Evolutionary conservation across 1,140 invertebrate species (phyloP).

Genomic region (Drosophila ananassae): DNA sequence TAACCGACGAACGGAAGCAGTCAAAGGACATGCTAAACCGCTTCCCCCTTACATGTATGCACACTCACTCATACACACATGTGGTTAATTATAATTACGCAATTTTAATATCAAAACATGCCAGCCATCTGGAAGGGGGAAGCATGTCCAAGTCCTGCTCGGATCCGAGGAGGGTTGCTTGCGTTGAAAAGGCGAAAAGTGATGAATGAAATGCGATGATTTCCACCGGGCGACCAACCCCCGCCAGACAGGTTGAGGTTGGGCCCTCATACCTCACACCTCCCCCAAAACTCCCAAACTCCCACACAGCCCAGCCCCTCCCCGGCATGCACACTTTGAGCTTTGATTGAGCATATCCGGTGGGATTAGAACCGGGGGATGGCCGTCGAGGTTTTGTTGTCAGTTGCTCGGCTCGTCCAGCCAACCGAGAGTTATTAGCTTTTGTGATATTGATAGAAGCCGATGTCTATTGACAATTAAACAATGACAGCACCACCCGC

Average conservation of each 20-base stretch:
- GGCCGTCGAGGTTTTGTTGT: slow-evolving; percentile 51
- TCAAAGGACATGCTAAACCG: slow-evolving; percentile 66
- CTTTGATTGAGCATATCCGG: slow-evolving; percentile 84
- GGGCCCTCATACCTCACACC: slow-evolving; percentile 14
- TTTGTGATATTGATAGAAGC: slow-evolving; percentile 83
- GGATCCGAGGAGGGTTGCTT: slow-evolving; percentile 56
- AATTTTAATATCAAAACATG: slow-evolving; percentile 83
- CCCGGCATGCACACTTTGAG: slow-evolving; percentile 67
- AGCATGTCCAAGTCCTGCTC: slow-evolving; percentile 52
- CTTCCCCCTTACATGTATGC: slow-evolving; percentile 19
- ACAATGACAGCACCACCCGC: slow-evolving; percentile 60
- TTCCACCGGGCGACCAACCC: slow-evolving; percentile 66
- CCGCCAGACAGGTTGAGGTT: slow-evolving; percentile 57
- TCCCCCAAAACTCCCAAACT: no score
- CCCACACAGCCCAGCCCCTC: slow-evolving; percentile 25
- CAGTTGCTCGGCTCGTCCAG: slow-evolving; percentile 46
- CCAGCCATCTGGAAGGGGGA: slow-evolving; percentile 28
- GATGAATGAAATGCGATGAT: slow-evolving; percentile 83
- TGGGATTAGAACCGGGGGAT: slow-evolving; percentile 77
- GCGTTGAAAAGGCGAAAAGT: slow-evolving; percentile 79
- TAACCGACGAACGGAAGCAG: slow-evolving; percentile 64
- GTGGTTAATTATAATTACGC: slow-evolving; percentile 84
- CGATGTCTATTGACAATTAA: slow-evolving; percentile 84
- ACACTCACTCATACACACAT: slow-evolving; percentile 55
- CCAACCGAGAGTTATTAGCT: slow-evolving; percentile 84